Base-by-base conservation (phyloP, 2,888 invertebrate species). In the Linnaemya tessellans region DNA sequence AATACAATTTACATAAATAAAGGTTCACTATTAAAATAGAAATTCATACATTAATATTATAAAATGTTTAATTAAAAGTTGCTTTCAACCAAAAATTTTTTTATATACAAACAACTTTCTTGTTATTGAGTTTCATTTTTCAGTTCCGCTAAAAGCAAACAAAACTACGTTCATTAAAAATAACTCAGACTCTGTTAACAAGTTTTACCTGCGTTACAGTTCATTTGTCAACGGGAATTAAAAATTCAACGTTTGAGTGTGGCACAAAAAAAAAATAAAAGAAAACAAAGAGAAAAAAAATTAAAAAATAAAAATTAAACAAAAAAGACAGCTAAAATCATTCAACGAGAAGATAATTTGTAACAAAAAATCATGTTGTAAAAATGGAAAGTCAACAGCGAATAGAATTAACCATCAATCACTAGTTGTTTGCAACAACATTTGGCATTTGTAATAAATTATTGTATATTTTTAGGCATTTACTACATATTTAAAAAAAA, bases 221-320 rank as follows among this genome's bases (percentile, higher is more conserved):
- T 84, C 71, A 84, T 84, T 84, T 84, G 84, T 77, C 75, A 80
- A 46, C 70, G 71, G 38, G 56, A 75, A 60, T 71, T 70, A 51
- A 18, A 75, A 77, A 64, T 60, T 62, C 71, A 74, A 58, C 54
- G 25, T 75, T 56, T 54, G 20, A 15, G 43, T 56, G 15, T 56
- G 11, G 13, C 11, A 3, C n/a, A 35, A 10, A 43, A 43, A 13
- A 43, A 11, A 43, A 7, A 43, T 1, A 4, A 43, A 43, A 43
- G n/a, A n/a, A n/a, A 30, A 30, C 30, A 5, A 30, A 30, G 5
- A 30, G 30, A 30, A 30, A 30, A 30, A 30, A 30, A 30, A 30
- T 30, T 3, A 30, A 30, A 30, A 3, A 30, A 30, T 30, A 3
- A 5, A 30, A 30, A 30, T 30, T 3, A 43, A 43, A 11, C 11